A percentile compares a stretch with the other conserved stretches of the same genome.
Evolutionary conservation across 2,797 vertebrate species (phyloP).

Genomic region (Dendrocincla tyrannina): DNA sequence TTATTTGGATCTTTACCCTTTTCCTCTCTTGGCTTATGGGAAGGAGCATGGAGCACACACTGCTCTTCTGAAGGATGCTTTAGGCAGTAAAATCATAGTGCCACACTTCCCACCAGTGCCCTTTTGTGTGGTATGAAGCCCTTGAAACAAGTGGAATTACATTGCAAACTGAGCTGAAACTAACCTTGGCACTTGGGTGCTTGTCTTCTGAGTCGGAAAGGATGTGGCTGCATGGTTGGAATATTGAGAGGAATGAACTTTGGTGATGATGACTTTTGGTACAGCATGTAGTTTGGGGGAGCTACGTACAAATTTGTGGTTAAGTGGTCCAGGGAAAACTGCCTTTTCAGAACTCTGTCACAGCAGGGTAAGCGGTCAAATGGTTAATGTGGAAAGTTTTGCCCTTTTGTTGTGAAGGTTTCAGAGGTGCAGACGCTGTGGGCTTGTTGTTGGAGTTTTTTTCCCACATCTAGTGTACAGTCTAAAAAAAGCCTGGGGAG

Average conservation of each 20-base stretch:
- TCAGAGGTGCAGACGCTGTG: not conserved
- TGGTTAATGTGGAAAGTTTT: not conserved
- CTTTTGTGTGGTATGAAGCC: not conserved
- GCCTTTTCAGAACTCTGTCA: not conserved
- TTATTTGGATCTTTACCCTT: not conserved
- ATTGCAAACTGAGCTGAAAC: not conserved
- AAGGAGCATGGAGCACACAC: not conserved
- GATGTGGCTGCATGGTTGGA: not conserved
- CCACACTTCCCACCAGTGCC: not conserved
- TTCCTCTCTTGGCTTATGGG: not conserved
- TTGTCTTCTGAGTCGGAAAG: not conserved
- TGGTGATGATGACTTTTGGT: not conserved
- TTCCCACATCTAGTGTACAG: not conserved
- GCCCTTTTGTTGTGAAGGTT: not conserved
- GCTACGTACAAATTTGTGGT: not conserved
- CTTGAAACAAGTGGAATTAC: not conserved
- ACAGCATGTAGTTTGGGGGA: not conserved
- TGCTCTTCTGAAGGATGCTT: not conserved
- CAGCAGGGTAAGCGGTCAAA: accelerated
- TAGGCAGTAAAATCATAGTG: not conserved
- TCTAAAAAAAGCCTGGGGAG: not conserved
- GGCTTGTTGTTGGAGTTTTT: not conserved
- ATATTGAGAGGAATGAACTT: not conserved
- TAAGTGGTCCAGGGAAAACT: not conserved
- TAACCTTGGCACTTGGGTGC: not conserved